A percentile compares a stretch with the other conserved stretches of the same genome.
Evolutionary conservation across 2,888 invertebrate species (phyloP).

Genomic region (Leptothorax acervorum): DNA sequence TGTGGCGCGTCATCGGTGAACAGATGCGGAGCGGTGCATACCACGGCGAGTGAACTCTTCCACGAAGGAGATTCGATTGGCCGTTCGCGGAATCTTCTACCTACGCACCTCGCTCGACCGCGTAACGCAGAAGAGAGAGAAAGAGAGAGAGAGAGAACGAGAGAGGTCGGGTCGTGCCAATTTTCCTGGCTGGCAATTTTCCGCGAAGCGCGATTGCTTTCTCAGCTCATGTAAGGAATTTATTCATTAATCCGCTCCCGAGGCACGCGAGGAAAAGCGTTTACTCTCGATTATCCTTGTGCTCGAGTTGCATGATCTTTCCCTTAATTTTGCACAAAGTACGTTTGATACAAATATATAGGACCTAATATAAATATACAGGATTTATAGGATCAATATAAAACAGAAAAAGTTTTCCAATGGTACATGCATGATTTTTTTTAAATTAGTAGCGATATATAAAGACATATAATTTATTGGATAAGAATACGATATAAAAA

Average conservation of each 20-base stretch:
- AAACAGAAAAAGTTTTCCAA: neutral
- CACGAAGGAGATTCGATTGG: constrained; percentile 66
- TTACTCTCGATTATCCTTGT: constrained; percentile 26
- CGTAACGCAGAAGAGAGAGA: neutral
- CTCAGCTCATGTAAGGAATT: constrained; percentile 46
- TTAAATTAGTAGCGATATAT: neutral
- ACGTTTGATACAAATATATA: neutral
- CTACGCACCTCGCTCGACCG: constrained; percentile 43
- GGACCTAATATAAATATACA: neutral
- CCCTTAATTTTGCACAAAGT: neutral
- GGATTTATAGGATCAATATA: neutral
- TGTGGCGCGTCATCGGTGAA: constrained; percentile 28
- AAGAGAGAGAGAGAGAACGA: neutral
- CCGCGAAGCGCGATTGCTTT: constrained; percentile 47
- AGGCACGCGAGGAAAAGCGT: neutral
- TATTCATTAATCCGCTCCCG: constrained; percentile 33
- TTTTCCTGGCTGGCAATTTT: constrained; percentile 44
- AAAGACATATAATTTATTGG: neutral
- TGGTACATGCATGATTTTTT: too few relatives aligned
- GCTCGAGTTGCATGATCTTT: neutral
- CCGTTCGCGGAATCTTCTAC: constrained; percentile 48
- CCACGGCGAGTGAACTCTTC: constrained; percentile 53
- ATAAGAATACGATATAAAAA: too few relatives aligned
- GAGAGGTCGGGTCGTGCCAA: constrained; percentile 26
- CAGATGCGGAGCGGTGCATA: constrained; percentile 35